A percentile compares a stretch with the other conserved stretches of the same genome.
Conservation (phyloP, 1,140 invertebrate genomes). For the Acarapis woodi region DNA sequence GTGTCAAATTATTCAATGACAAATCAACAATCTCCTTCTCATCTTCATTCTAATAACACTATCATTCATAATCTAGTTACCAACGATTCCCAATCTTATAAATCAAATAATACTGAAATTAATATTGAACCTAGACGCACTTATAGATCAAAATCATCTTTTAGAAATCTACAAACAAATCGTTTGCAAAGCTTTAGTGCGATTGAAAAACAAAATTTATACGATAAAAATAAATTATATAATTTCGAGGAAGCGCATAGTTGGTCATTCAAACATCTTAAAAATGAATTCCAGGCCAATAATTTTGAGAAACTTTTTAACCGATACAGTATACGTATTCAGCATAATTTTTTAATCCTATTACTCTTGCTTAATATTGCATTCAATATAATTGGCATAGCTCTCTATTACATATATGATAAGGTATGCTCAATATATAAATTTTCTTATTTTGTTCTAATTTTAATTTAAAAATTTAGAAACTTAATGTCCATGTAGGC, state of each 20-base stretch:
- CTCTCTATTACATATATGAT: conserved; percentile 24
- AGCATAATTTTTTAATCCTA: conserved; percentile 40
- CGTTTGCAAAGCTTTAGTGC: background rate
- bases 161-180: background rate
- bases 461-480: background rate
- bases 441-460: background rate
- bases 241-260: no score
- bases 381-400: conserved; percentile 28
- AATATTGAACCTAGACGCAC: no score
- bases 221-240: no score
- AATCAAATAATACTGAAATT: no score
- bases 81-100: no score
- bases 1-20: no score
- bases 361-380: conserved; percentile 34
- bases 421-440: conserved; percentile 17
- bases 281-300: conserved; percentile 6
- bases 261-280: conserved; percentile 7
- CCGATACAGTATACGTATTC: conserved; percentile 37
- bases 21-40: no score
- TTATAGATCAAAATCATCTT: background rate
- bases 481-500: background rate
- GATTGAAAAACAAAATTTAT: no score
- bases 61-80: no score
- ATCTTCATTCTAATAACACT: no score
- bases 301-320: conserved; percentile 23